Conservation (phyloP, 2,113 vertebrate species). For the Trematocara variabile region DNA sequence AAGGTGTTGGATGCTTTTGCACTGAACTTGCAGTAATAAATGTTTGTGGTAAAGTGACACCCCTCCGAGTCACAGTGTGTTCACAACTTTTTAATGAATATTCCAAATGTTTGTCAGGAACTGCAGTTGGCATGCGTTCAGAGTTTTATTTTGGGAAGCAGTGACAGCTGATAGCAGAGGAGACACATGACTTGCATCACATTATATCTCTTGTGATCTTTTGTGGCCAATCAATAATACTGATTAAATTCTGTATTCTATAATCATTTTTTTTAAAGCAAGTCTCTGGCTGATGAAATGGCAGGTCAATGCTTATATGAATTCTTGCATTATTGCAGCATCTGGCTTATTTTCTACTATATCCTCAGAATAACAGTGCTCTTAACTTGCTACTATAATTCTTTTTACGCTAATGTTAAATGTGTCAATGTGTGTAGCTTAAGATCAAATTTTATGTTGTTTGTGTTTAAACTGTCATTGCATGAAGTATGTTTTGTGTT, state of each 20-base stretch:
- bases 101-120: neutral
- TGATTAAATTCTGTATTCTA: neutral
- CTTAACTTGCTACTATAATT: neutral
- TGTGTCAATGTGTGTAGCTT: neutral
- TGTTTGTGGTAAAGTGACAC: neutral
- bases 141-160: neutral
- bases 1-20: neutral
- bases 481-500: neutral
- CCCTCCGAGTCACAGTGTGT: neutral
- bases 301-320: neutral
- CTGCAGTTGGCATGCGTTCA: neutral
- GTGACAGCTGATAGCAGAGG: neutral
- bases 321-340: neutral
- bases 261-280: neutral
- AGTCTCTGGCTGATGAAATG: neutral
- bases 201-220: neutral
- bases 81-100: neutral
- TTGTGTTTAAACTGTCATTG: neutral
- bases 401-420: neutral
- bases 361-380: neutral
- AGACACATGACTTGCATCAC: neutral
- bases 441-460: neutral
- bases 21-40: neutral
- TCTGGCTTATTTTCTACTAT: neutral
- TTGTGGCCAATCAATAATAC: neutral